Base-by-base conservation (phyloP, 2,888 invertebrate species). In the Hydraecia micacea region DNA sequence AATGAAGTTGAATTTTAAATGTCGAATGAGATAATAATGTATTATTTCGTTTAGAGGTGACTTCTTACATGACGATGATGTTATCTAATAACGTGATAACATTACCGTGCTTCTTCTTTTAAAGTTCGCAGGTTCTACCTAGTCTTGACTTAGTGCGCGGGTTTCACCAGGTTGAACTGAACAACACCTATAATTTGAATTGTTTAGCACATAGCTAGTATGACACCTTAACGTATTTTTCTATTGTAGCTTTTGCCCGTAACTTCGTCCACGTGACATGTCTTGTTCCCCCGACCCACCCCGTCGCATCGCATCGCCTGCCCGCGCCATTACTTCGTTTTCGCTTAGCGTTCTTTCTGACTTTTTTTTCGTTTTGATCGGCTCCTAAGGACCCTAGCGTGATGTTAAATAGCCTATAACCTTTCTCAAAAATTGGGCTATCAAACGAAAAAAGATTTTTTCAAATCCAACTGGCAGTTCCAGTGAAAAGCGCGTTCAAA, bases 1-100 rank as follows among this genome's bases (percentile, higher is more conserved):
- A 74, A 81, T 81, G 67, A 67, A 71, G 67, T 81, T 52, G 36
- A 66, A 62, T 73, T 83, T 83, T 28, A 55, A 76, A 66, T 63
- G 18, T 42, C 3, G 58, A 66, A 63, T 39, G 8, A 32, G 67
- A 32, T 69, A 42, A n/a, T 75, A n/a, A 46, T 11, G 15, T 21
- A 2, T 49, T 52, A 62, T 55, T 55, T 21, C 8, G 28, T 62
- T 62, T 13, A 25, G 18, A 32, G 46, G 39, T 9, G 2, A 39
- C 28, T 77, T 32, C 11, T 39, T 39, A 39, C 42, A 42, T n/a
- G n/a, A n/a, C 39, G 39, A 1, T 42, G 39, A 42, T 42, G 39
- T 42, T 42, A 42, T 42, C 42, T 42, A 42, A 11, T 42, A 42
- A 11, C 9, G 9, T 42, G 42, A 42, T 42, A 9, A 42, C 42